Conservation (phyloP, 2,888 invertebrate species). For the Pyrochroa serraticornis region DNA sequence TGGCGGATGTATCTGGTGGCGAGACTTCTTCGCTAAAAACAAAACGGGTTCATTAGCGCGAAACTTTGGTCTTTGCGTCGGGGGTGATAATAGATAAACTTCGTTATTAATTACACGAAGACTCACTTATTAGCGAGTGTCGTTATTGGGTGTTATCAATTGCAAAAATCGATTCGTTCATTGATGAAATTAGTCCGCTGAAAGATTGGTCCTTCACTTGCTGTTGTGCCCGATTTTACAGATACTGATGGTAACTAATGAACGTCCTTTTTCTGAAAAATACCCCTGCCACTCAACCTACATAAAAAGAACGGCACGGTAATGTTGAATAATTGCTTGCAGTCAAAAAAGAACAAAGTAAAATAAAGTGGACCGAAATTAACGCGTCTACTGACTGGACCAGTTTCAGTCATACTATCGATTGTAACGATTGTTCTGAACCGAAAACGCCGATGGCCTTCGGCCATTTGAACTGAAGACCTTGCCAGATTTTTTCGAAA, state of each 20-base stretch:
- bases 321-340: conserved; percentile 12
- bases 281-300: background rate
- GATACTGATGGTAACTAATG: too few species aligned
- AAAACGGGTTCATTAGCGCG: conserved; percentile 2
- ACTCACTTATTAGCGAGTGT: background rate
- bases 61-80: background rate
- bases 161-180: background rate
- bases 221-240: too few species aligned
- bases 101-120: conserved; percentile 1
- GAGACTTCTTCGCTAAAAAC: background rate
- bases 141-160: background rate
- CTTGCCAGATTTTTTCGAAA: too few species aligned
- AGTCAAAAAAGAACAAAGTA: too few species aligned
- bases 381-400: too few species aligned
- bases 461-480: too few species aligned
- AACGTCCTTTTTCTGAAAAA: conserved; percentile 7
- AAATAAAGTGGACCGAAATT: too few species aligned
- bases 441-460: too few species aligned
- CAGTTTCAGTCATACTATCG: too few species aligned
- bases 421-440: too few species aligned
- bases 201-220: too few species aligned
- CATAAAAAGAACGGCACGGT: conserved; percentile 12
- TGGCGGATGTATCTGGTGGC: background rate
- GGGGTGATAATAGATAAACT: conserved; percentile 7
- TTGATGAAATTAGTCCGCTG: conserved; percentile 1